Evolutionary conservation across 2,888 invertebrate species (phyloP).

Genomic region (Salticus scenicus): DNA sequence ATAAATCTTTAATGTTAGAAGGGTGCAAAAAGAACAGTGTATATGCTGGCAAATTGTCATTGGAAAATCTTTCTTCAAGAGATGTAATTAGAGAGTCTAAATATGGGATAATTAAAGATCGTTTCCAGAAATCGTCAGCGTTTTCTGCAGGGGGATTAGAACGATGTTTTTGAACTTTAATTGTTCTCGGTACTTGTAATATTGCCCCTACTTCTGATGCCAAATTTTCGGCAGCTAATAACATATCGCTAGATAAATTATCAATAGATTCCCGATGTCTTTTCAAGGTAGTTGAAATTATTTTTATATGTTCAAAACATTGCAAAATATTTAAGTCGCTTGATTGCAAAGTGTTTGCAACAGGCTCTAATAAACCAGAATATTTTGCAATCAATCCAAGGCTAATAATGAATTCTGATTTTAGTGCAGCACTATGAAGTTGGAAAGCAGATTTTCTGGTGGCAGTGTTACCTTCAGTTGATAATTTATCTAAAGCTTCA

Average conservation of each 20-base stretch:
- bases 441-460: not conserved
- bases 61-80: not conserved
- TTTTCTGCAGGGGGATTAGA: not conserved
- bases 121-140: not conserved
- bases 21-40: not conserved
- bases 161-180: not conserved
- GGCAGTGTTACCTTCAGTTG: not conserved
- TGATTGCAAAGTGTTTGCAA: not conserved
- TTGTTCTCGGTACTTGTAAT: not conserved
- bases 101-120: not conserved
- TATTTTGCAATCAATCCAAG: not conserved
- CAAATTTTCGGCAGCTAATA: not conserved
- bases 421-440: not conserved
- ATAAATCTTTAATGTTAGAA: not conserved
- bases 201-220: no score
- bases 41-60: not conserved
- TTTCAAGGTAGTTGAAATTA: not conserved
- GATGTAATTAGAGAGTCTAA: not conserved
- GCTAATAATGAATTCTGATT: not conserved
- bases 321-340: not conserved
- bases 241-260: not conserved
- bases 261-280: not conserved
- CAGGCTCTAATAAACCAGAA: not conserved
- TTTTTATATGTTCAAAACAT: not conserved
- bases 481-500: not conserved